Conservation (phyloP, 1,140 invertebrate species). For the Cyclina sinensis region DNA sequence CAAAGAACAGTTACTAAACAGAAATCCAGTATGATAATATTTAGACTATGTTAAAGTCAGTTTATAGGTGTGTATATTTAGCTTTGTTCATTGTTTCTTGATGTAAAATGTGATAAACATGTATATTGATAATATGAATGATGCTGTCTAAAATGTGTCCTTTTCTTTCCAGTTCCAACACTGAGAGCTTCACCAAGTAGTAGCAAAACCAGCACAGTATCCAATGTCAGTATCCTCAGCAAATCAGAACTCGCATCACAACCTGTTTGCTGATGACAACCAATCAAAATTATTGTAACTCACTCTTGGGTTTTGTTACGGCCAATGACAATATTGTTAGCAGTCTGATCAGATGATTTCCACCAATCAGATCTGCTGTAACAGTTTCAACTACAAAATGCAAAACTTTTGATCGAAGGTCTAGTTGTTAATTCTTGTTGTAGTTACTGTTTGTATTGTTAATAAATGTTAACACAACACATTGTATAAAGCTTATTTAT, state of each 20-base stretch:
- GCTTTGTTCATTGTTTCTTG: too few species aligned
- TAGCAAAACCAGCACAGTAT: background rate
- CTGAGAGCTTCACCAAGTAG: slow-evolving; percentile 13
- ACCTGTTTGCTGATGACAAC: slow-evolving; percentile 50
- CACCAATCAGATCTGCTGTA: slow-evolving; percentile 5
- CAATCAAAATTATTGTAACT: slow-evolving; percentile 29
- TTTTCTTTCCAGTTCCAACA: slow-evolving; percentile 50
- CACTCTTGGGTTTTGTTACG: background rate
- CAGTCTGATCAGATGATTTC: background rate
- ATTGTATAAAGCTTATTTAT: background rate
- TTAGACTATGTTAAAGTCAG: too few species aligned
- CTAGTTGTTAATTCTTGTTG: background rate
- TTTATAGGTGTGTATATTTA: too few species aligned
- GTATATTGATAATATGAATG: too few species aligned
- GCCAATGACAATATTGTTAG: background rate
- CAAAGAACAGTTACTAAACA: too few species aligned
- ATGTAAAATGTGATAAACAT: too few species aligned
- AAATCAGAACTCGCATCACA: slow-evolving; percentile 41
- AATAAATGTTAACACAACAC: background rate
- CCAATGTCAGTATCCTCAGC: slow-evolving; percentile 41
- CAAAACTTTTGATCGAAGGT: background rate
- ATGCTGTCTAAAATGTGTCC: background rate
- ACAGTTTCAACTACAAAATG: background rate
- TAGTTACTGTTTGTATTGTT: slow-evolving; percentile 19
- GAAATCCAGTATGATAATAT: too few species aligned